These are phyloP conservation scores for Mesochorus sp. DNA, from an alignment of 2,888 invertebrate species.

Conservation along the genomic window DNA sequence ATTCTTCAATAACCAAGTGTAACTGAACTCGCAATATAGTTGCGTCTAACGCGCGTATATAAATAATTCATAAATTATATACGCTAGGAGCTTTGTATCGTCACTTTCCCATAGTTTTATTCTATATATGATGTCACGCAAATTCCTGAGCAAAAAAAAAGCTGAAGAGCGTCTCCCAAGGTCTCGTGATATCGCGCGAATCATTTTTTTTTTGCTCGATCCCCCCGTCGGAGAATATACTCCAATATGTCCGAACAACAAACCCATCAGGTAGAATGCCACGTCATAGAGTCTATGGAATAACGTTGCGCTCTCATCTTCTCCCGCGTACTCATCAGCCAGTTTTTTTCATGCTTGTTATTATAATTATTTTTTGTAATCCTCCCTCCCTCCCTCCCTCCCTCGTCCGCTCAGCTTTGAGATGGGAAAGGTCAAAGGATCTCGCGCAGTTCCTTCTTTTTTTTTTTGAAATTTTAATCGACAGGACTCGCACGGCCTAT, in stretches of 20 bases:
- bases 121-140: constrained; percentile 24
- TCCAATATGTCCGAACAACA: constrained; percentile 32
- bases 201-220: background rate
- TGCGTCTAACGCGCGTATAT: background rate
- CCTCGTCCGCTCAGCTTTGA: background rate
- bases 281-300: constrained; percentile 15
- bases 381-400: background rate
- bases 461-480: constrained; percentile 5
- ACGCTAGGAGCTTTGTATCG: background rate
- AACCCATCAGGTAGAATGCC: constrained; percentile 18
- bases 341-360: background rate
- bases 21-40: too few species aligned
- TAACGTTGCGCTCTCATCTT: background rate
- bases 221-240: background rate
- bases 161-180: background rate
- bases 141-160: constrained; percentile 15
- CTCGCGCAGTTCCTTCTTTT: background rate
- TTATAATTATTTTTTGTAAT: background rate
- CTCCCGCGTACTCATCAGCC: background rate
- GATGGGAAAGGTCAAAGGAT: constrained; percentile 49
- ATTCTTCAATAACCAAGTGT: too few species aligned
- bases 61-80: background rate
- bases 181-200: constrained; percentile 1
- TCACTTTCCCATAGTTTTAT: constrained; percentile 4
- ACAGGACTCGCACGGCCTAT: background rate